Base-by-base conservation (phyloP, 2,797 vertebrate species). In the Podarcis lilfordi region DNA sequence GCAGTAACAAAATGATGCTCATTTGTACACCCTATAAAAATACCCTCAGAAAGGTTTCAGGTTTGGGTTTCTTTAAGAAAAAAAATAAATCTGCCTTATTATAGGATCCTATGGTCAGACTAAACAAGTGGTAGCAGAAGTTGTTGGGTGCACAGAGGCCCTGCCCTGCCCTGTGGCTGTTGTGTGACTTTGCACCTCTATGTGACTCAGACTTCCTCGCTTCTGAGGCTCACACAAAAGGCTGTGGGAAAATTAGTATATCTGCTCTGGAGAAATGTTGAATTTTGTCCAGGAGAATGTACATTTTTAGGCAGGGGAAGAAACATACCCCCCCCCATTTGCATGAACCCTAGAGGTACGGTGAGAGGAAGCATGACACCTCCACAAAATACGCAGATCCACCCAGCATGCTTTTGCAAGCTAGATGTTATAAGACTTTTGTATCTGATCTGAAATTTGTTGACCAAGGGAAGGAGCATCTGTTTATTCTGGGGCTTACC, bases 1-100 rank as follows among this genome's bases (percentile, higher is more conserved):
- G 72, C 82, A 89, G 89, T 79, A 88, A 86, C 45, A 86, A 94
- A 93, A 86, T 32, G 76, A 89, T 88, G 87, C 72, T 80, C 37
- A 9, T 45, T 85, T 92, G 88, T 45, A 91, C 87, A 43, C 69
- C 75, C 40, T 82, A 23, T 64, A 69, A 88, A 84, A 91, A 82
- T 55, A 4, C 45, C 27, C 61, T 76, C 71, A 77, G 8, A 19
- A 89, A 8, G 8, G 13, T 87, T 87, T 84, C 29, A 61, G 35
- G 59, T 4, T 1, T 55, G 50, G 50, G 50, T 15, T 15, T 55
- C 50, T 32, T n/a, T 21, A 8, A 43, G 43, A 5, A 1, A 8
- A 8, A 43, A 32, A 32, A n/a, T n/a, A 43, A 43, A 29, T 3
- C 69, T 90, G 66, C 77, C 55, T 69, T 25, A 75, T 3, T 50